Evolutionary conservation across 1,140 invertebrate genomes (phyloP).

Genomic region (Pseudomyrmex flavicornis): DNA sequence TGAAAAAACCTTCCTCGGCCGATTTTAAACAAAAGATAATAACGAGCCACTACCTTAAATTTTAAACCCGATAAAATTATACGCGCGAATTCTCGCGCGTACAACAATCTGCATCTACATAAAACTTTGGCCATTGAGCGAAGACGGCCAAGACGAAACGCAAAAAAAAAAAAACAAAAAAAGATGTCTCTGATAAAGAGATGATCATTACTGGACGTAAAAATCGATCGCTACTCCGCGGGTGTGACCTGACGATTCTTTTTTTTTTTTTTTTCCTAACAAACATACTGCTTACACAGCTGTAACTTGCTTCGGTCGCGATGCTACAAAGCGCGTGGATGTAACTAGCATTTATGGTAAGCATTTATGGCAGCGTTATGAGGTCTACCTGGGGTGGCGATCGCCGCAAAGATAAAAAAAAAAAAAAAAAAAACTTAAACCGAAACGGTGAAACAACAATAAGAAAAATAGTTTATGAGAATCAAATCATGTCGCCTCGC

Average conservation of each 20-base stretch:
- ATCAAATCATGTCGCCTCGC: conserved; percentile 6
- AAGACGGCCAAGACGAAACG: background rate
- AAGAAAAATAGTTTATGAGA: conserved; percentile 56
- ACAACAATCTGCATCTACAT: conserved; percentile 19
- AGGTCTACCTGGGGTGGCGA: conserved; percentile 68
- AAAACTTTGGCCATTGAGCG: conserved; percentile 12
- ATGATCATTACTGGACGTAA: conserved; percentile 36
- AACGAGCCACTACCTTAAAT: background rate
- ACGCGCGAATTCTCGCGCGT: background rate
- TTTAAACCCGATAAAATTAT: background rate
- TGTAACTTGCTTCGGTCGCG: conserved; percentile 52
- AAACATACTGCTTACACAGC: conserved; percentile 61
- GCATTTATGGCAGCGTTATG: conserved; percentile 75
- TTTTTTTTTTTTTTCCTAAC: conserved; percentile 24
- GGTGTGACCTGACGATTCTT: conserved; percentile 27
- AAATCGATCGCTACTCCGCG: conserved; percentile 47
- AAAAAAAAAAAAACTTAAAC: conserved; percentile 61
- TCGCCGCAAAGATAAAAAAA: conserved; percentile 64
- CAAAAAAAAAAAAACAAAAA: background rate
- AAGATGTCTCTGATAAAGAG: background rate
- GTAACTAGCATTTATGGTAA: conserved; percentile 51
- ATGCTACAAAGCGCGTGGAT: conserved; percentile 41
- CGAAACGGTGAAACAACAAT: conserved; percentile 64
- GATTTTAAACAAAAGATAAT: background rate
- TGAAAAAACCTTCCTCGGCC: background rate